Percentiles rank a stretch among this genome's conserved stretches.
Conservation (phyloP, 2,888 invertebrate species). For the Leptarthrus brevirostris region DNA sequence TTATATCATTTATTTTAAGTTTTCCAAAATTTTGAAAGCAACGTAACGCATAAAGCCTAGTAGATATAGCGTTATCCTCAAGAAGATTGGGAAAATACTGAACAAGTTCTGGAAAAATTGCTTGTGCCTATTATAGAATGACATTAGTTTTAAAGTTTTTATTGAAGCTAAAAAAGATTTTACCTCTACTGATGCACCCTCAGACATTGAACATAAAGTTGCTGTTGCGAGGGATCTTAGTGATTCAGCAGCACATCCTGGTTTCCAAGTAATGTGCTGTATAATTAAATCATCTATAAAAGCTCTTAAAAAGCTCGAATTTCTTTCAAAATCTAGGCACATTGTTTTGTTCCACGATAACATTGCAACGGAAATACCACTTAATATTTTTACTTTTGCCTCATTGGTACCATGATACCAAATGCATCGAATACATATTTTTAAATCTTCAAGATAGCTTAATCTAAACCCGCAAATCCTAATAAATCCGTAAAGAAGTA, state of each 20-base stretch:
- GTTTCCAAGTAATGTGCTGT: conserved; percentile 63
- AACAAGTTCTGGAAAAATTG: conserved; percentile 59
- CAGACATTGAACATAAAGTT: conserved; percentile 62
- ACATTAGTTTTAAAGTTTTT: too few relatives aligned
- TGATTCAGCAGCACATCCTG: conserved; percentile 63
- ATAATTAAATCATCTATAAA: conserved; percentile 60
- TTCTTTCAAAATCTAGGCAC: conserved; percentile 54
- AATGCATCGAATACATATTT: conserved; percentile 60
- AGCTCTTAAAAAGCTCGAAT: conserved; percentile 57
- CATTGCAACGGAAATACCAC: conserved; percentile 62
- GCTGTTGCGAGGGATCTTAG: conserved; percentile 65
- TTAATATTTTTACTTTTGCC: conserved; percentile 64
- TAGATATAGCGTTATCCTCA: conserved; percentile 63
- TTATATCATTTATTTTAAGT: conserved; percentile 60
- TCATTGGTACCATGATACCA: conserved; percentile 61
- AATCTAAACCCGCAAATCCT: conserved; percentile 60
- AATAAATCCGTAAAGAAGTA: conserved; percentile 63
- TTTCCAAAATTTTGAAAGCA: conserved; percentile 61
- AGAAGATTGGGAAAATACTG: conserved; percentile 61
- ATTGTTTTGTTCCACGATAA: conserved; percentile 60
- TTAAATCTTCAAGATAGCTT: conserved; percentile 58
- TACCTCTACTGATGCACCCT: conserved; percentile 60
- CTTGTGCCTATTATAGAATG: conserved; percentile 51
- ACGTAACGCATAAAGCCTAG: conserved; percentile 63
- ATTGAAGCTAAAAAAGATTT: neutral